Conservation (phyloP, 1,140 invertebrate genomes). For the Mizuhopecten yessoensis region DNA sequence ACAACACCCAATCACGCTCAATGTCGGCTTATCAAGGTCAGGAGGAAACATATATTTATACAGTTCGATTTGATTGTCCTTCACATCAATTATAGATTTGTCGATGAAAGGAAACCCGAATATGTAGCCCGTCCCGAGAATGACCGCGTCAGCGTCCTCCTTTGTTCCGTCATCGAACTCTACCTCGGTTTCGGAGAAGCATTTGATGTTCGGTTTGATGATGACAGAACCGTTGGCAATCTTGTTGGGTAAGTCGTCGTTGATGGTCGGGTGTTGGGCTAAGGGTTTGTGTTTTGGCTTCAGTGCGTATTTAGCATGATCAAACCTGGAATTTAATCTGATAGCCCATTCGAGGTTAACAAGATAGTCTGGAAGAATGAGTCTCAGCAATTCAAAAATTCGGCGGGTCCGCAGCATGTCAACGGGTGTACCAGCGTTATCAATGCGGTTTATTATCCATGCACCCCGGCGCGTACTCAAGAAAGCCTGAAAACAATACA, state of each 20-base stretch:
- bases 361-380: not conserved
- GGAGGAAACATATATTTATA: constrained; percentile 85
- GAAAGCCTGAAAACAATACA: constrained; percentile 79
- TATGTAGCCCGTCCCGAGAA: constrained; percentile 78
- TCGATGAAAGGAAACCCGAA: constrained; percentile 79
- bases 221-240: constrained; percentile 83
- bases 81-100: constrained; percentile 71
- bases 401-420: constrained; percentile 63
- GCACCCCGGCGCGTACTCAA: constrained; percentile 84
- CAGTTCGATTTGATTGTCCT: constrained; percentile 81
- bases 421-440: constrained; percentile 69
- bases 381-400: not conserved
- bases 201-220: constrained; percentile 81
- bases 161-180: constrained; percentile 82
- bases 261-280: constrained; percentile 84
- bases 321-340: constrained; percentile 78
- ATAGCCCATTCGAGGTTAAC: too few relatives aligned
- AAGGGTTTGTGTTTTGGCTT: constrained; percentile 83
- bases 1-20: constrained; percentile 85
- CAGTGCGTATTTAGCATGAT: constrained; percentile 84
- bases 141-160: constrained; percentile 76
- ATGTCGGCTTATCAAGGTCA: constrained; percentile 73
- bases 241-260: constrained; percentile 85
- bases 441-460: constrained; percentile 84
- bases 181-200: constrained; percentile 80